Percentiles rank a stretch among this genome's conserved stretches.
Conservation (phyloP, 2,797 vertebrate species). For the Gymnodraco acuticeps region DNA sequence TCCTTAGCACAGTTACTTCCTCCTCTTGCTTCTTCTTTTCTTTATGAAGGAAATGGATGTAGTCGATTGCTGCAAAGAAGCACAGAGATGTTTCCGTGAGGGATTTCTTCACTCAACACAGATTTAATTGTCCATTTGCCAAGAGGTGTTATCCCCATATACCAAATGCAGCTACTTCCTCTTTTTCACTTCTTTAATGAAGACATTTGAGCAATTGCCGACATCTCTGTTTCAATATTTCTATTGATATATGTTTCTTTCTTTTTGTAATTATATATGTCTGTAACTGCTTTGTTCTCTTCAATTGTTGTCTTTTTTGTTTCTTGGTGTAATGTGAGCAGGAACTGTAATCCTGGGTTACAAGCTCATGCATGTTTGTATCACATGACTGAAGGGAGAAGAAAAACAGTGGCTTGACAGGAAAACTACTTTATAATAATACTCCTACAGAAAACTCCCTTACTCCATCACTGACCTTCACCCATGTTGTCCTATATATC, state of each 20-base stretch:
- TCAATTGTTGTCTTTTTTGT: neutral
- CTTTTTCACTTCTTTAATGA: neutral
- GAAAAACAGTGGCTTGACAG: too few relatives aligned
- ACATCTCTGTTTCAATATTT: neutral
- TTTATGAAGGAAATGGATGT: slow-evolving; percentile 99
- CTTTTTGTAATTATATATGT: neutral
- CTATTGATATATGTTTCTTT: neutral
- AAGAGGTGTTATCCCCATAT: neutral
- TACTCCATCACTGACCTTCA: too few relatives aligned
- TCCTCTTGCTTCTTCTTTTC: slow-evolving; percentile 99
- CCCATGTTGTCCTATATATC: too few relatives aligned
- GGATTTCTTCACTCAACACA: slow-evolving; percentile 3
- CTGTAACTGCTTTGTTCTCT: neutral
- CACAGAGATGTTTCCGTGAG: slow-evolving; percentile 28
- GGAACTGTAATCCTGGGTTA: too few relatives aligned
- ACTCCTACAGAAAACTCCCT: too few relatives aligned
- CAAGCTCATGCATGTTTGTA: too few relatives aligned
- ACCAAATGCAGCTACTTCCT: slow-evolving; percentile 1
- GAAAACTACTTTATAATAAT: too few relatives aligned
- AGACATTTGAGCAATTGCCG: neutral
- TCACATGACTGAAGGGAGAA: too few relatives aligned
- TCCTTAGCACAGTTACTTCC: slow-evolving; percentile 93
- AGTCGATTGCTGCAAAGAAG: slow-evolving; percentile 91
- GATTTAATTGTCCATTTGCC: neutral
- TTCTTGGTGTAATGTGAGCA: neutral